Evolutionary conservation across 2,888 invertebrate species (phyloP).

Genomic region (Limnephilus marmoratus): DNA sequence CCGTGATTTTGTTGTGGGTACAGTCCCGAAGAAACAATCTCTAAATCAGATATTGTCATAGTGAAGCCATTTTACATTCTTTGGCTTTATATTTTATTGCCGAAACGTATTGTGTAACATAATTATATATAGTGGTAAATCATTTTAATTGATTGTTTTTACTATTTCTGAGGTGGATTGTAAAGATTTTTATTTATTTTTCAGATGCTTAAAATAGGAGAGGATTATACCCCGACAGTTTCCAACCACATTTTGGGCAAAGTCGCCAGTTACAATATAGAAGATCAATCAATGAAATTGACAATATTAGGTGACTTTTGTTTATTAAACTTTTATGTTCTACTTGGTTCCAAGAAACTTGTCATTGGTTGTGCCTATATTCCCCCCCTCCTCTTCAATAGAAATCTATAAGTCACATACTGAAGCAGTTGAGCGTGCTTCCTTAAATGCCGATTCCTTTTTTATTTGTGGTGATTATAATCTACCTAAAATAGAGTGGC

Average conservation of each 20-base stretch:
- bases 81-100: neutral
- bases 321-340: neutral
- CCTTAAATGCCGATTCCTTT: too few species aligned
- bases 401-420: too few species aligned
- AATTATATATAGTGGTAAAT: neutral
- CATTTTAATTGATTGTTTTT: neutral
- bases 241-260: conserved; percentile 70
- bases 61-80: neutral
- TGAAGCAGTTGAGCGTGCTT: too few species aligned
- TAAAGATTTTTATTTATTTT: conserved; percentile 13
- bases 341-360: too few species aligned
- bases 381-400: too few species aligned
- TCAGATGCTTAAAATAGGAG: conserved; percentile 70
- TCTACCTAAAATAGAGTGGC: too few species aligned
- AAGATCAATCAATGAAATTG: conserved; percentile 41
- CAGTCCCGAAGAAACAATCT: too few species aligned
- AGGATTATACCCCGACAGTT: conserved; percentile 71
- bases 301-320: conserved; percentile 57
- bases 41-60: too few species aligned
- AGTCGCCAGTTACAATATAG: conserved; percentile 61
- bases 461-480: too few species aligned
- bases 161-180: neutral
- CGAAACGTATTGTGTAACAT: neutral
- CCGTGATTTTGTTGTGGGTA: neutral
- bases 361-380: too few species aligned